A percentile compares a stretch with the other conserved stretches of the same genome.
Conservation (phyloP, 1,140 invertebrate species). For the Drosophila asahinai region DNA sequence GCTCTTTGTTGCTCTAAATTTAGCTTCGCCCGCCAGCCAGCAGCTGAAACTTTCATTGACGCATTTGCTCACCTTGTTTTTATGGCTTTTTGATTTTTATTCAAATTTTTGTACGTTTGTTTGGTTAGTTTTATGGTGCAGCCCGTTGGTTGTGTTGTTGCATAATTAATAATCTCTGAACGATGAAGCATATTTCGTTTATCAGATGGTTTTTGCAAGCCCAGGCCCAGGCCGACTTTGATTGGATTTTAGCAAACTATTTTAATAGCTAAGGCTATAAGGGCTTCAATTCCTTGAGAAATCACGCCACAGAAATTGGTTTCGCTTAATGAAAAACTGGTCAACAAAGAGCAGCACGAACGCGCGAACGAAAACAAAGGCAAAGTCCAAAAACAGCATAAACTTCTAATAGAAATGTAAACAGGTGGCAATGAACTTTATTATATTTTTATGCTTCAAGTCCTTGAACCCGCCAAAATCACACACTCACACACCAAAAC, state of each 20-base stretch:
- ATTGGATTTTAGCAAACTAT: background rate
- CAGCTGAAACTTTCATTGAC: conserved; percentile 73
- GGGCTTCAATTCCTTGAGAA: conserved; percentile 26
- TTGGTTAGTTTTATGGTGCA: conserved; percentile 43
- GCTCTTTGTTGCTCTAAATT: conserved; percentile 52
- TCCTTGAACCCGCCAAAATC: conserved; percentile 75
- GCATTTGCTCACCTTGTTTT: conserved; percentile 79
- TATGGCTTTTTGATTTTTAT: conserved; percentile 59
- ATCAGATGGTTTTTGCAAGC: conserved; percentile 1
- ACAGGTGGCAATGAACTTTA: conserved; percentile 81
- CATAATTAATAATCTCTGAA: conserved; percentile 69
- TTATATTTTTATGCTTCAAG: conserved; percentile 72
- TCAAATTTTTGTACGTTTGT: conserved; percentile 45
- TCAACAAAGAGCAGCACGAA: conserved; percentile 13
- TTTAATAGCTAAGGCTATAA: background rate
- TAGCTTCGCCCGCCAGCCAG: conserved; percentile 26
- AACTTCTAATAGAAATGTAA: conserved; percentile 71
- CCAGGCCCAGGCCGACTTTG: background rate
- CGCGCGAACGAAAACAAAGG: conserved; percentile 13
- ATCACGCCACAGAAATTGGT: conserved; percentile 40
- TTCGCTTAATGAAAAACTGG: conserved; percentile 23
- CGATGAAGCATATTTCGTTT: conserved; percentile 4
- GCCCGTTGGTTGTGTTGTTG: conserved; percentile 46
- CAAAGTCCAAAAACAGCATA: conserved; percentile 38
- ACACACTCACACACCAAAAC: conserved; percentile 5